Evolutionary conservation across 2,113 vertebrate genomes (phyloP), one percentile per base, ranked within the genome.

Genomic region (Salvelinus fontinalis): DNA sequence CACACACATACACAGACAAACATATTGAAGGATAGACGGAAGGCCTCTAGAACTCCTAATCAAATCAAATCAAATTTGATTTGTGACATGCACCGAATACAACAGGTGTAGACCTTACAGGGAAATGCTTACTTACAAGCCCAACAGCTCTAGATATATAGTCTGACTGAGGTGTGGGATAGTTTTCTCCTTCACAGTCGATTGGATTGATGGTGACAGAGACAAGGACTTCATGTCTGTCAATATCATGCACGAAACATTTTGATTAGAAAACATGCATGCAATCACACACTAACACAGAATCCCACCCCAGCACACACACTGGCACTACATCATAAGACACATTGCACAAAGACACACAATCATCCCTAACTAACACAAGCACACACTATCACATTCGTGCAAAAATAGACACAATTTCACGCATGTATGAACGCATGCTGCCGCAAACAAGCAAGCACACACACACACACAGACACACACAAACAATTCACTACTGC

Each of bases 191-290:
- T 75, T 68, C 59, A 70, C 4, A 34, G 9, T 2, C 54, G 13
- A 67, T 60, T 1, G 66, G 62, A 24, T 64, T 64, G 62, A 26
- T 64, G 62, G 62, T 24, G 26, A 64, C 26, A 64, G 64, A 79
- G 67, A 7, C 49, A 57, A 39, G 4, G 26, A 39, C n/a, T 66
- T 22, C 67, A 64, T 80, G 64, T 76, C 18, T 27, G 13, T 73
- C 60, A 71, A 9, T 75, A 1, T 60, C 74, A 79, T 76, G 13
- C 73, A 80, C 39, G 67, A 78, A 81, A 71, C 27, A 67, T 51
- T 51, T 51, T 51, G 49, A 51, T 51, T 13, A 74, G 66, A 39
- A 70, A 49, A 7, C 62, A 20, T 54, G 65, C 79, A 80, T 74
- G 14, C 75, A 64, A 31, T 66, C 71, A 75, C 71, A n/a, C 71